Evolutionary conservation across 35 echinoderm and acorn worm genomes (phyloP), one percentile per base, ranked within the genome.

Genomic region (Heliocidaris erythrogramma): DNA sequence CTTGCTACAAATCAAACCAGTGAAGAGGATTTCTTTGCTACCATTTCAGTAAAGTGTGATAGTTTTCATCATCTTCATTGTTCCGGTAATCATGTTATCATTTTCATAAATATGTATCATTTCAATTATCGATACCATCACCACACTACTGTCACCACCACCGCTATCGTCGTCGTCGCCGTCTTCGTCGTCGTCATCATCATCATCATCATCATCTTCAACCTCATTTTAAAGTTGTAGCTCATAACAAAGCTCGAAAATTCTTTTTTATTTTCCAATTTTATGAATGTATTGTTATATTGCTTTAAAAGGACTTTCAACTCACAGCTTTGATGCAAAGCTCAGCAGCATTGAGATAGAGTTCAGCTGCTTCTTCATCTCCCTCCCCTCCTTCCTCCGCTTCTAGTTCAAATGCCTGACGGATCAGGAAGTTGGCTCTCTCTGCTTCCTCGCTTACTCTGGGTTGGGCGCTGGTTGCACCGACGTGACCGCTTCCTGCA

Each of bases 301-400:
- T 42, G 35, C 35, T 42, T 56, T 56, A 56, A 14, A 8, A 56
- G 52, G 52, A 56, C 5, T 14, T 6, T 78, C 2, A 0, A 78
- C 65, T 78, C 48, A 99, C 98, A 49, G 93, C 93, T 94, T 96
- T 93, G 71, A 99, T 97, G 89, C 98, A 99, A 21, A 99, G 94
- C 49, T 99, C 98, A 61, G 98, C 98, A 31, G 98, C 98, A 93
- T 99, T 96, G 7, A 99, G 94, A 60, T 99, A 99, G 27, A 99
- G 88, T 31, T 95, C 94, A n/a, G 93, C 95, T 24, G 98, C 98
- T 84, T 99, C 98, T 50, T 97, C 94, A 49, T 96, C 93, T 47
- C 95, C 95, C 60, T 96, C 93, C 16, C 85, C 42, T 31, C 96
- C 96, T 8, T 96, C 97, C 11, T 97, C 88, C 42, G 94, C 98